Percentiles rank a stretch among this genome's conserved stretches.
Evolutionary conservation across 2,797 vertebrate species (phyloP).

Genomic region (Heliangelus exortis): DNA sequence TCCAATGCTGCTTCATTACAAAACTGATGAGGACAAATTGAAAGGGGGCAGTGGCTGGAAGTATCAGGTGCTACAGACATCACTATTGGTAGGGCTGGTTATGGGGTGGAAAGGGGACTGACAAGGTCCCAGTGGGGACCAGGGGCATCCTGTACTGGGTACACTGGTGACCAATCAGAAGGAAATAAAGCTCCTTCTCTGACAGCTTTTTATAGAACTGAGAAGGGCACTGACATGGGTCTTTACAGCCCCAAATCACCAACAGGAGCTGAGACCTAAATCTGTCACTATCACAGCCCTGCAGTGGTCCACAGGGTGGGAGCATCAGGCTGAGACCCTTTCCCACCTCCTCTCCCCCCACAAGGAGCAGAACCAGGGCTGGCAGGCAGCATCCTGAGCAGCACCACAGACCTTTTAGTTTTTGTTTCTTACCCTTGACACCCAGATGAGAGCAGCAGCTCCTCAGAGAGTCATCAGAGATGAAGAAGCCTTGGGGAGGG

Average conservation of each 20-base stretch:
- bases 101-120: background rate
- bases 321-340: background rate
- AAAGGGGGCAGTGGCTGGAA: background rate
- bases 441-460: background rate
- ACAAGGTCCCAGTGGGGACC: background rate
- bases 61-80: background rate
- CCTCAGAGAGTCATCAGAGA: background rate
- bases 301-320: background rate
- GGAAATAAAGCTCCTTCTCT: background rate
- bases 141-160: background rate
- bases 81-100: background rate
- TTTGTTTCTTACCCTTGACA: background rate
- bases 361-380: background rate
- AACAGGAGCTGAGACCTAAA: background rate
- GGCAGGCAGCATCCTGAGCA: fast-evolving
- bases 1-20: conserved; percentile 15
- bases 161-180: background rate
- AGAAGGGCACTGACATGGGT: background rate
- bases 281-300: background rate
- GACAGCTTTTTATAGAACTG: background rate
- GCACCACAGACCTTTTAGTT: fast-evolving
- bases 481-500: background rate
- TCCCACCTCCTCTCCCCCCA: background rate
- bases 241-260: background rate
- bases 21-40: background rate